Base-by-base conservation (phyloP, 2,113 vertebrate genomes). In the Mus spicilegus region DNA sequence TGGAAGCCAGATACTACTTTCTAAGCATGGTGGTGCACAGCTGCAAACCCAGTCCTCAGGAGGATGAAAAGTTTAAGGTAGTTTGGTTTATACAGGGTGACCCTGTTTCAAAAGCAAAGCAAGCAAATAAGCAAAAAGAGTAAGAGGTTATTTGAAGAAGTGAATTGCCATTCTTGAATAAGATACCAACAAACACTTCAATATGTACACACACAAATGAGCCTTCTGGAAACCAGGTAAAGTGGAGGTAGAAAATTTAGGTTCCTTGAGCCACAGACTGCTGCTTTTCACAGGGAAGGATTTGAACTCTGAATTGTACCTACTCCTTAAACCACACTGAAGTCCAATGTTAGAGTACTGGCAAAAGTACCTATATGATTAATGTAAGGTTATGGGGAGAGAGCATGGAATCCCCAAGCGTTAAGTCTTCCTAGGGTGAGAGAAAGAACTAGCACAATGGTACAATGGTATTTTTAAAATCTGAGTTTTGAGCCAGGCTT, bases 111-210 rank as follows among this genome's bases (percentile, higher is more conserved):
- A 63, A 77, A 77, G 39, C 56, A 89, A 89, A 63, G 8, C 33
- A 54, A 75, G 61, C 3, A 11, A 58, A 82, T 13, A 73, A 39
- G 26, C 24, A 73, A 56, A 77, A 33, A 42, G 30, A 76, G n/a
- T 73, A 58, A 76, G 61, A 78, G 36, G 16, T 33, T 90, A 82
- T 75, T n/a, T 93, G 87, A 92, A 95, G 26, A 91, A 91, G 24
- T 51, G 28, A 91, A 28, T 10, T 69, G 46, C 39, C 67, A 4
- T 85, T 22, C 80, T 49, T 49, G 39, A 19, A 0, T 72, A 86
- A 73, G 67, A 86, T 4, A 81, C 14, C n/a, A 65, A 80, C 22
- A 33, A 75, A 93, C 70, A 69, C 61, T 24, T 0, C n/a, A 51
- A 8, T 5, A 39, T 73, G 19, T 22, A 73, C 26, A 28, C 73